Base-by-base conservation (phyloP, 2,113 vertebrate species). In the Spea bombifrons region DNA sequence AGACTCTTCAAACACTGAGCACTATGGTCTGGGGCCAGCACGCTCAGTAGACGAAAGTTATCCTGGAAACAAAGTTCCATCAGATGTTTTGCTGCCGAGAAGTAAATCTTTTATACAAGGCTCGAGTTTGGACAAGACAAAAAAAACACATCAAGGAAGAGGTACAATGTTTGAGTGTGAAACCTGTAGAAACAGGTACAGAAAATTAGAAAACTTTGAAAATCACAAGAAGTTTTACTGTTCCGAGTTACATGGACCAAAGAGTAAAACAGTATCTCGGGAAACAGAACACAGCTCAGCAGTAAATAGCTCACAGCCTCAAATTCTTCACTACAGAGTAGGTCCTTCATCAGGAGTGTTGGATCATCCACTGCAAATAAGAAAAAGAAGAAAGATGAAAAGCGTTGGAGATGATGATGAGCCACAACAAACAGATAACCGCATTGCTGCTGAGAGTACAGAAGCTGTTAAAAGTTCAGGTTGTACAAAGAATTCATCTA, bases 161-260 rank as follows among this genome's bases (percentile, higher is more conserved):
- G 96, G 96, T 71, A 96, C 96, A 3, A 99, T 98, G 94, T 99
- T 97, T 71, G 97, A 99, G 83, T 99, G 97, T 85, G 97, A 98
- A 88, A 99, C 97, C 3, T 99, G 97, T 82, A 93, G 96, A 55
- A 99, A 99, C 77, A 88, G 97, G 63, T 99, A 99, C 0, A 90
- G 97, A 81, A 99, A 99, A 86, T 84, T 96, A 76, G 97, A 99
- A 88, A 99, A 99, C 76, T 99, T 98, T 83, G 96, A 99, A 92
- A 98, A 97, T 78, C 97, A 99, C 81, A 99, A 98, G 82, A 99
- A 99, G 80, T 99, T 99, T 89, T 99, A 98, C 83, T 99, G 97
- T 81, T 99, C 97, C 4, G 97, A 99, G 82, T 90, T 99, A 81
- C 97, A 98, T 1, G 97, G 97, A 82, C 97, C 97, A 82, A 99